phyloP scores from a whole-genome alignment of 2,888 invertebrate genomes.

The Pycnomerus fuliginosus region DNA sequence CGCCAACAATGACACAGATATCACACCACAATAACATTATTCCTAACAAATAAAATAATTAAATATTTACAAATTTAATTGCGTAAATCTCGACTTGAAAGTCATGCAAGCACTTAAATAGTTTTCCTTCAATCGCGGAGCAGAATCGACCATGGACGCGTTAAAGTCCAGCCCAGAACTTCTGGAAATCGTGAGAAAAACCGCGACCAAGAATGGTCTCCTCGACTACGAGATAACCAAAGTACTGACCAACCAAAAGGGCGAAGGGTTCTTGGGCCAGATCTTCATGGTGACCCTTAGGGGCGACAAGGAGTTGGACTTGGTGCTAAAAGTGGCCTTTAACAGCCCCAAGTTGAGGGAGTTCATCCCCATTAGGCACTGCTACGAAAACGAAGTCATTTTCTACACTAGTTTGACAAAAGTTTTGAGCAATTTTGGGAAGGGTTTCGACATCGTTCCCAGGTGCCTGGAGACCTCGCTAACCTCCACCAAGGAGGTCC shows the following conservation, averaged over 20 bases:
- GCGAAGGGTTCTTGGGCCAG: constrained; percentile 24
- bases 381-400: constrained; percentile 1
- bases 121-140: too few species aligned
- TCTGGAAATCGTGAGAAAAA: too few species aligned
- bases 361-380: constrained; percentile 3
- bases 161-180: too few species aligned
- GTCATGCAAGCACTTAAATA: too few species aligned
- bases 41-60: too few species aligned
- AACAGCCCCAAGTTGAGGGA: constrained; percentile 9
- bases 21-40: too few species aligned
- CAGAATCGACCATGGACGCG: too few species aligned
- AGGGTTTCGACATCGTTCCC: constrained; percentile 3
- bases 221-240: too few species aligned
- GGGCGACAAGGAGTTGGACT: constrained; percentile 4
- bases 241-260: constrained; percentile 20
- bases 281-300: constrained; percentile 7
- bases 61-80: too few species aligned
- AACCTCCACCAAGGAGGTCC: constrained; percentile 4
- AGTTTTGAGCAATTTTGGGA: neutral
- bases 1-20: too few species aligned
- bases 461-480: constrained; percentile 7
- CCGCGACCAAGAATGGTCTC: too few species aligned
- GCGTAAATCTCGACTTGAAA: too few species aligned
- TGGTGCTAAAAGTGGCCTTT: constrained; percentile 12
- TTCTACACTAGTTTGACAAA: neutral